Evolutionary conservation across 2,113 vertebrate species (phyloP).

Genomic region (Dendrocopos noguchii): DNA sequence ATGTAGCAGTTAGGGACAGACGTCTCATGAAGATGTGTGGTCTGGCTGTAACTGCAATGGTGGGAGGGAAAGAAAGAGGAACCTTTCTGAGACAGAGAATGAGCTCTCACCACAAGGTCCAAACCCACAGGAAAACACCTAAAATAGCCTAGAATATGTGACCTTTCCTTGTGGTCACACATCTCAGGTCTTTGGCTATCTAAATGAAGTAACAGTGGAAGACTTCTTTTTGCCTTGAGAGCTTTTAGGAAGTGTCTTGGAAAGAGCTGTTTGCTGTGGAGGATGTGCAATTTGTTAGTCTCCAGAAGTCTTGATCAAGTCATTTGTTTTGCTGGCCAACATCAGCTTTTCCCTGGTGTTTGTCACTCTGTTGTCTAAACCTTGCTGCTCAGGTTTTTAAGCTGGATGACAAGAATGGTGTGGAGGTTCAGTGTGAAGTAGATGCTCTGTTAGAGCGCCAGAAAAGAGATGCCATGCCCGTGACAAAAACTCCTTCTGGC

Average conservation of each 20-base stretch:
- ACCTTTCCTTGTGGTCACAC: background rate
- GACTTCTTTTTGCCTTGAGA: background rate
- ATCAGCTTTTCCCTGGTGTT: background rate
- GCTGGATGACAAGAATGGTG: conserved; percentile 93
- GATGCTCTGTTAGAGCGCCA: conserved; percentile 94
- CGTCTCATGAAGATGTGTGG: rapidly evolving
- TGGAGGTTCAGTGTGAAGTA: conserved; percentile 91
- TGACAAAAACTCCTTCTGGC: conserved; percentile 80
- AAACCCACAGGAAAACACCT: background rate
- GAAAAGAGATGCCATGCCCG: conserved; percentile 83
- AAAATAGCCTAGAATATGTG: background rate
- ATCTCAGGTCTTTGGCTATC: background rate
- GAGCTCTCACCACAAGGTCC: background rate
- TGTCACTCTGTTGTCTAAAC: background rate
- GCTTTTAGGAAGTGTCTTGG: background rate
- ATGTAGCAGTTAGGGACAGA: background rate
- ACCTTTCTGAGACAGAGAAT: background rate
- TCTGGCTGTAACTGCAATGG: background rate
- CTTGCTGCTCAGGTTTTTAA: conserved; percentile 87
- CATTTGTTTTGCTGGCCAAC: background rate
- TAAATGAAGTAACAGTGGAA: background rate
- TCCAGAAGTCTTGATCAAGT: background rate
- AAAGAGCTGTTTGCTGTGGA: background rate
- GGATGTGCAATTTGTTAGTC: rapidly evolving
- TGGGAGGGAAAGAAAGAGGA: background rate